Base-by-base conservation (phyloP, 1,140 invertebrate genomes). In the Eumeta japonica region DNA sequence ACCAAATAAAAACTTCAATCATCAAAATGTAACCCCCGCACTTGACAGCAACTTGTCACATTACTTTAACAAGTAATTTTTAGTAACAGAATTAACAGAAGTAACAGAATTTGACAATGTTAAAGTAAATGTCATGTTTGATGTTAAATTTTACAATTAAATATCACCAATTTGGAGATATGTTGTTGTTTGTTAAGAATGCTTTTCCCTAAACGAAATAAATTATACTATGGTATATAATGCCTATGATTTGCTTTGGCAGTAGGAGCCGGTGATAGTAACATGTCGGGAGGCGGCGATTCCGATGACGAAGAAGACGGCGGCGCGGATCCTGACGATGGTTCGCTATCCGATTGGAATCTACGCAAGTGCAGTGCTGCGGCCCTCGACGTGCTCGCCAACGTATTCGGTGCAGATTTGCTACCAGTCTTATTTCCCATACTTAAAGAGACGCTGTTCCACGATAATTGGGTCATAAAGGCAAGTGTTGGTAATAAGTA, bases 281-380 rank as follows among this genome's bases (percentile, higher is more conserved):
- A 67, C 41, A 73, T 73, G 65, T 72, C 77, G 0, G 79, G 79
- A 30, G 83, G 80, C 16, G 81, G 78, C 13, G 83, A 88, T 38
- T 87, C 89, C 16, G 89, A 88, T 17, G 85, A 89, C 44, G 82
- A 84, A 16, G 87, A 89, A 46, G 84, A 88, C 40, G 90, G 90
- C 45, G 90, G 91, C 50, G 87, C 84, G 19, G 80, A 87, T 30
- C 90, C 92, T 50, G 91, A 97, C 71, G 94, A 97, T 62, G 89
- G 91, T 29, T 86, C 90, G 17, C 76, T 95, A 13, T 94, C 91
- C 1, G 94, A 98, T 72, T 99, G 95, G 97, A 99, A 98, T 80
- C 78, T 97, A 49, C 82, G 91, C 54, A 99, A 99, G 74, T 99
- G 97, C 73, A 96, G 94, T 48, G 97, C 97, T 1, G 97, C 97